Evolutionary conservation across 2,113 vertebrate genomes (phyloP), one percentile per base, ranked within the genome.

Genomic region (Rallus limicola): DNA sequence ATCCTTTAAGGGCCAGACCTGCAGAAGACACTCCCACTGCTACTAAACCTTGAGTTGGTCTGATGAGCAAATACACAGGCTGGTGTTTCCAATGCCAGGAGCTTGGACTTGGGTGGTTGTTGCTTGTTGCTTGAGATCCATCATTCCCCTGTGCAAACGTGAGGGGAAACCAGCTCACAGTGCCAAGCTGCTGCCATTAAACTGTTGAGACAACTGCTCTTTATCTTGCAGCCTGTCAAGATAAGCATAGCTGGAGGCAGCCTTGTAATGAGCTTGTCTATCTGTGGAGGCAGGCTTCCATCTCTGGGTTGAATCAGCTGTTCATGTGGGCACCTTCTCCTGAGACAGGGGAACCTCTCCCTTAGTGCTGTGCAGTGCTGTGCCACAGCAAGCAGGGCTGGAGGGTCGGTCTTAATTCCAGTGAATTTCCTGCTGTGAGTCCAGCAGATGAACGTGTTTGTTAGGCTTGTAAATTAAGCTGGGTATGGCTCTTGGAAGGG

Each of bases 321-420:
- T 53, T 56, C 10, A 1, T 70, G 69, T 31, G 64, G 89, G 58
- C 89, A 34, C 76, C 75, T 78, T 65, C 17, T 70, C 33, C 80
- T 56, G 62, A 34, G 16, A 26, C 5, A 48, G 9, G 16, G 58
- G 36, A 24, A 2, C 13, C 58, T 65, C 50, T 81, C 48, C 28
- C 19, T 5, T 5, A 14, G 36, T 0, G 0, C 46, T 21, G 36
- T 6, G 33, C 18, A 46, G 14, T 13, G 2, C 52, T 33, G 33
- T 9, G 55, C 53, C 29, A 12, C 25, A 16, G 69, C 23, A 29
- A 81, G 67, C 62, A 13, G 52, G 40, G 36, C 1, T 10, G 59
- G 58, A 44, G 29, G 28, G 40, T 44, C 31, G 63, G 12, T 19
- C 72, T 34, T 23, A 5, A 3, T 36, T 29, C 28, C 38, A 4